phyloP scores from a whole-genome alignment of 92 coral and sea anemone species.

The Paramuricea clavata region DNA sequence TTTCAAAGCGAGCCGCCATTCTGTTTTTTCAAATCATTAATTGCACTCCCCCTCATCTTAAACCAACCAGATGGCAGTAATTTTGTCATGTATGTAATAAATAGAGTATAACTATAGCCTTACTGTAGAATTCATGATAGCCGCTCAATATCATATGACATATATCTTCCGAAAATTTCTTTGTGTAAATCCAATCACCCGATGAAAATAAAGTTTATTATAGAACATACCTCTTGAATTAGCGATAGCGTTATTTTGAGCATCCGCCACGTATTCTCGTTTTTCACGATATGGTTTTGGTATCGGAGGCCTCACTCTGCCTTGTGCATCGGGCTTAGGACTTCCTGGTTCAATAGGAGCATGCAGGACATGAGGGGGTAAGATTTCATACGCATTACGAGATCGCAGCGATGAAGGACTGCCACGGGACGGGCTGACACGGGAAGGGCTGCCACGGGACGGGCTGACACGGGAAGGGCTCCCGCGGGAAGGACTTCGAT shows the following conservation, averaged over 20 bases:
- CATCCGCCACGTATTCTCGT: neutral
- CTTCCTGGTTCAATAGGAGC: slow-evolving; percentile 56
- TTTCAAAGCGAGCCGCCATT: too few relatives aligned
- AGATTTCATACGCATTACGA: slow-evolving; percentile 78
- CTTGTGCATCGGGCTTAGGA: slow-evolving; percentile 52
- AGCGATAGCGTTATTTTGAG: neutral
- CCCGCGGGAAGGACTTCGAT: slow-evolving; percentile 38
- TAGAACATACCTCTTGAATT: neutral
- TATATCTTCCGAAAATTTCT: too few relatives aligned
- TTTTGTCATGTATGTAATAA: too few relatives aligned
- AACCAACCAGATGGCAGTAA: too few relatives aligned
- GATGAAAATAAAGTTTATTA: too few relatives aligned
- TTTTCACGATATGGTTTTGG: slow-evolving; percentile 47
- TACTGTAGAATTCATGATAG: too few relatives aligned
- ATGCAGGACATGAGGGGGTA: slow-evolving; percentile 81
- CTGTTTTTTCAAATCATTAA: too few relatives aligned
- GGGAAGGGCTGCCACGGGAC: neutral
- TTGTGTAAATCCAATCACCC: too few relatives aligned
- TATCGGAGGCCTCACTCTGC: slow-evolving; percentile 16
- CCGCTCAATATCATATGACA: too few relatives aligned
- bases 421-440: too few relatives aligned
- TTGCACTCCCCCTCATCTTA: too few relatives aligned
- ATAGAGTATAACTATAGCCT: too few relatives aligned
- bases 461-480: slow-evolving; percentile 30
- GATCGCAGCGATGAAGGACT: slow-evolving; percentile 41